Percentiles rank a stretch among this genome's conserved stretches.
Evolutionary conservation across 2,797 vertebrate species (phyloP).

Genomic region (Erethizon dorsatum): DNA sequence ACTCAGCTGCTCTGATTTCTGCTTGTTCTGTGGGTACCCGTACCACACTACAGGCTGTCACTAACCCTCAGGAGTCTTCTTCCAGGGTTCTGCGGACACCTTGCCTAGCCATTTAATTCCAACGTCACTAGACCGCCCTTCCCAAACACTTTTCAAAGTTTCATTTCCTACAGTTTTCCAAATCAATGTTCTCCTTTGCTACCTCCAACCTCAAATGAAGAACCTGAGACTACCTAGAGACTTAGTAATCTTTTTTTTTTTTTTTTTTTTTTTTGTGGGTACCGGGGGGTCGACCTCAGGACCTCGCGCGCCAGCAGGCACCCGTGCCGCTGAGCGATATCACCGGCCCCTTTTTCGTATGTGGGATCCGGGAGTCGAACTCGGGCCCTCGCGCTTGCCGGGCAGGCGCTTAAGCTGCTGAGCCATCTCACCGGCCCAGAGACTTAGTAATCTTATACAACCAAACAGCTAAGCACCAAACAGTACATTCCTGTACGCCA

Average conservation of each 20-base stretch:
- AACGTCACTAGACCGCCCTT: background rate
- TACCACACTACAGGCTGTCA: background rate
- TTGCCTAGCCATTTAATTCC: background rate
- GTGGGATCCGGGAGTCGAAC: no score
- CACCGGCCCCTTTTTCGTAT: no score
- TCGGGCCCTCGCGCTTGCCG: no score
- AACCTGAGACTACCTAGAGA: background rate
- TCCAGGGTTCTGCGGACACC: background rate
- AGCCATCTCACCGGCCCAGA: no score
- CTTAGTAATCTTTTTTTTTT: conserved; percentile 26
- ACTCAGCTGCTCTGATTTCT: background rate
- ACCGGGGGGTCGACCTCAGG: no score
- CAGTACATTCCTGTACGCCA: background rate
- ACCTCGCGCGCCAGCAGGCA: no score
- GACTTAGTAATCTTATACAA: conserved; percentile 40
- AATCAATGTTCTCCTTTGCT: background rate
- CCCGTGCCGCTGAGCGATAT: no score
- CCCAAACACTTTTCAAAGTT: background rate
- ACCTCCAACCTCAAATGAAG: conserved; percentile 19
- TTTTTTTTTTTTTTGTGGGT: no score
- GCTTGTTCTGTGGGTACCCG: background rate
- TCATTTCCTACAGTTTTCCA: background rate
- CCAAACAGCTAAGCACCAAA: background rate
- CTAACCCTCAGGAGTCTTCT: background rate
- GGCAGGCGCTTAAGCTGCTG: no score